Conservation (phyloP, 2,113 vertebrate genomes). For the Phylloscopus whistleri region DNA sequence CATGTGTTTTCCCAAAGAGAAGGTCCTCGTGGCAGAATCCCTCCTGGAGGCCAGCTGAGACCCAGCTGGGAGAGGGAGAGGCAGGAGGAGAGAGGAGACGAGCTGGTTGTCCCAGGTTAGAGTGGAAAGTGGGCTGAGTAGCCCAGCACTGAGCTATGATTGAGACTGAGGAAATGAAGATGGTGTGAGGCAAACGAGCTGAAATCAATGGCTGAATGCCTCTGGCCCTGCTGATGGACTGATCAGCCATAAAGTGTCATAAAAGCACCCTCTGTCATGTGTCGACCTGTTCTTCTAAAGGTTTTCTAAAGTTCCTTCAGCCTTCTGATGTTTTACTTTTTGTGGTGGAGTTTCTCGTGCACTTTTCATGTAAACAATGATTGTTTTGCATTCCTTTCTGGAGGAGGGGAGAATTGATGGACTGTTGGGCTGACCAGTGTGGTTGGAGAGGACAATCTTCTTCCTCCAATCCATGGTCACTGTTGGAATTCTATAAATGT, state of each 20-base stretch:
- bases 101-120: rapidly evolving
- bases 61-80: not conserved
- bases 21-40: not conserved
- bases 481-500: too few species aligned
- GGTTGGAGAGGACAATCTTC: too few species aligned
- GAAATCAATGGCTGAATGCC: not conserved
- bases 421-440: too few species aligned
- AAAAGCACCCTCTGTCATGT: not conserved
- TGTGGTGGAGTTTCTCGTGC: too few species aligned
- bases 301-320: too few species aligned
- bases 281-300: too few species aligned
- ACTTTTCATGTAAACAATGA: too few species aligned
- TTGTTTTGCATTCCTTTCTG: too few species aligned
- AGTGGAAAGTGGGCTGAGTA: not conserved
- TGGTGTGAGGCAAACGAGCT: not conserved
- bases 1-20: not conserved
- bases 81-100: not conserved
- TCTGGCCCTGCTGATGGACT: not conserved
- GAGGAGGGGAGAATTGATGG: too few species aligned
- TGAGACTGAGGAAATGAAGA: not conserved
- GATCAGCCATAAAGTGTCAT: not conserved
- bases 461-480: too few species aligned
- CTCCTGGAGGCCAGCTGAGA: not conserved
- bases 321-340: too few species aligned
- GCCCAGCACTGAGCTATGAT: not conserved